These are phyloP conservation scores for Druceiella hillmani DNA, from an alignment of 2,888 invertebrate genomes.

Conservation along the genomic window DNA sequence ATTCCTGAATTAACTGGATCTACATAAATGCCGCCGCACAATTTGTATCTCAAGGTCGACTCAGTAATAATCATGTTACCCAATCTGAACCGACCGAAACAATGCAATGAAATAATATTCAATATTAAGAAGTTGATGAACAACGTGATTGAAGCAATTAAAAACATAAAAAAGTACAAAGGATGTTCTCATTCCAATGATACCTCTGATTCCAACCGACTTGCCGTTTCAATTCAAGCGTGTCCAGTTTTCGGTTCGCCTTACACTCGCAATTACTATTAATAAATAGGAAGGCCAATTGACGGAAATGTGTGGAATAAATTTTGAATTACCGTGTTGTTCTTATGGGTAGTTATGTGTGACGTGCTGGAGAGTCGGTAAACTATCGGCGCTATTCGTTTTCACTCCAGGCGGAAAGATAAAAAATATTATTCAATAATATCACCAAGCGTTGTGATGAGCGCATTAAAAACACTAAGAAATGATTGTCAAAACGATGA, in stretches of 20 bases:
- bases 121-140: background rate
- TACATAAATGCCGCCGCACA: too few species aligned
- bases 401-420: background rate
- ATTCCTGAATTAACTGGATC: background rate
- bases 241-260: too few species aligned
- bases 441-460: too few species aligned
- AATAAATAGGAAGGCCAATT: background rate
- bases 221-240: constrained; percentile 1
- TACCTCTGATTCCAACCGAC: constrained; percentile 1
- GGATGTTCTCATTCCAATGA: background rate
- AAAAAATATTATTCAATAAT: too few species aligned
- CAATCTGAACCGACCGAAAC: background rate
- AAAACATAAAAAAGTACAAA: background rate
- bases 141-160: background rate
- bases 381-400: background rate
- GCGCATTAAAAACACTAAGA: background rate
- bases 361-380: constrained; percentile 1
- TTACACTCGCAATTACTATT: background rate
- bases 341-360: background rate
- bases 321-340: background rate
- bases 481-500: background rate
- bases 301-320: background rate
- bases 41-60: background rate
- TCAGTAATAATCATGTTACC: background rate
- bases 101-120: too few species aligned